Evolutionary conservation across 1,140 invertebrate species (phyloP).

Genomic region (Wiebesia pumilae): DNA sequence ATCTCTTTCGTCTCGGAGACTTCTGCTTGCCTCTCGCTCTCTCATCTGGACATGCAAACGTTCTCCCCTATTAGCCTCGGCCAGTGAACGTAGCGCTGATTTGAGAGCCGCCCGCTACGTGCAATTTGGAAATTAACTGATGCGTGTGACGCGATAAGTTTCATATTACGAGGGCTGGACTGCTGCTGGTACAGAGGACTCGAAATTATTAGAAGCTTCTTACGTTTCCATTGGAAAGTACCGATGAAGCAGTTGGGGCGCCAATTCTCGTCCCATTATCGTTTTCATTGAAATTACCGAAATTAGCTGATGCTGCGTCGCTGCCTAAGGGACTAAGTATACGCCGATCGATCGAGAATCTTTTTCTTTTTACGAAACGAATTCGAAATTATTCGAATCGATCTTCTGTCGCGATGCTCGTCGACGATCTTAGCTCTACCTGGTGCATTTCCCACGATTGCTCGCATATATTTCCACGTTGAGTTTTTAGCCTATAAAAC

Average conservation of each 20-base stretch:
- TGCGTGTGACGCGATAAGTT: constrained; percentile 50
- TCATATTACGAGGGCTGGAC: constrained; percentile 28
- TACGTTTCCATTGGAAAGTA: constrained; percentile 37
- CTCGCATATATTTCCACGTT: too few species aligned
- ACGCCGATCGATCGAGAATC: neutral
- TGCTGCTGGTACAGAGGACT: neutral
- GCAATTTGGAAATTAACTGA: constrained; percentile 50
- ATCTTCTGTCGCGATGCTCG: too few species aligned
- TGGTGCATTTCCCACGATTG: too few species aligned
- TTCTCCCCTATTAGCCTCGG: constrained; percentile 26
- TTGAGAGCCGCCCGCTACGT: constrained; percentile 13
- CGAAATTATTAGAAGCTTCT: constrained; percentile 49
- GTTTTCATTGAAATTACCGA: constrained; percentile 13
- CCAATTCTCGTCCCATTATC: constrained; percentile 23
- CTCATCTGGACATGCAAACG: neutral
- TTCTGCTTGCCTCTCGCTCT: neutral
- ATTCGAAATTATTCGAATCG: too few species aligned
- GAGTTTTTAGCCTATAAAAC: too few species aligned
- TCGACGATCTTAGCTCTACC: too few species aligned
- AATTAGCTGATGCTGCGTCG: constrained; percentile 21
- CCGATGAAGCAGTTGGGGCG: neutral
- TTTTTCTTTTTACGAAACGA: neutral
- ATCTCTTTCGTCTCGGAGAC: constrained; percentile 30
- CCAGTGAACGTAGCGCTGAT: neutral
- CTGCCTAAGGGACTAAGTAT: neutral